phyloP scores from a whole-genome alignment of 2,888 invertebrate species.

The Leptarthrus brevirostris region DNA sequence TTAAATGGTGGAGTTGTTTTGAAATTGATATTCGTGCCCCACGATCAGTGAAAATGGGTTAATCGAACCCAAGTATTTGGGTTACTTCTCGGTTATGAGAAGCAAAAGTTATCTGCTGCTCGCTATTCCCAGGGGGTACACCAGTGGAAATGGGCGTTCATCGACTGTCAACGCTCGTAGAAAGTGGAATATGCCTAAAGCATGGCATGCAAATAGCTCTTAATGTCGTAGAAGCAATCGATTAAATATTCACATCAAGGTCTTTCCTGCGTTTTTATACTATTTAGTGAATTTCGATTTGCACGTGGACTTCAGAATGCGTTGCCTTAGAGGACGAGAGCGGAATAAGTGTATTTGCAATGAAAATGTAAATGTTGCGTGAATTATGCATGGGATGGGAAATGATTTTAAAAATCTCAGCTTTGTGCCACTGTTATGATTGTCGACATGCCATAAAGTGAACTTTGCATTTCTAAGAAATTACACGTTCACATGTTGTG shows the following conservation, averaged over 20 bases:
- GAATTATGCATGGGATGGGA: background rate
- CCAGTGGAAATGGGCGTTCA: background rate
- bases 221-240: background rate
- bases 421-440: background rate
- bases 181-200: slow-evolving; percentile 31
- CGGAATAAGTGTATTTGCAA: background rate
- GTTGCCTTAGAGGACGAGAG: background rate
- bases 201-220: slow-evolving; percentile 27
- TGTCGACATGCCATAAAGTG: background rate
- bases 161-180: slow-evolving; percentile 15
- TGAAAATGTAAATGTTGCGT: background rate
- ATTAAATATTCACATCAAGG: slow-evolving; percentile 23
- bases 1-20: background rate
- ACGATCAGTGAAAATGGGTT: slow-evolving; percentile 43
- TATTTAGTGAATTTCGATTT: slow-evolving; percentile 31
- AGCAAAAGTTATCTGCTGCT: slow-evolving; percentile 32
- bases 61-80: slow-evolving; percentile 44
- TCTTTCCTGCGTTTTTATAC: background rate
- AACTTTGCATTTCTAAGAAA: background rate
- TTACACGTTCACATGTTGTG: too few species aligned
- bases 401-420: background rate
- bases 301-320: background rate
- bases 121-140: slow-evolving; percentile 1
- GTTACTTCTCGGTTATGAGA: slow-evolving; percentile 34
- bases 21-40: slow-evolving; percentile 29